These are phyloP conservation scores for Bovichtus variegatus DNA, from an alignment of 2,797 vertebrate genomes.

Conservation along the genomic window DNA sequence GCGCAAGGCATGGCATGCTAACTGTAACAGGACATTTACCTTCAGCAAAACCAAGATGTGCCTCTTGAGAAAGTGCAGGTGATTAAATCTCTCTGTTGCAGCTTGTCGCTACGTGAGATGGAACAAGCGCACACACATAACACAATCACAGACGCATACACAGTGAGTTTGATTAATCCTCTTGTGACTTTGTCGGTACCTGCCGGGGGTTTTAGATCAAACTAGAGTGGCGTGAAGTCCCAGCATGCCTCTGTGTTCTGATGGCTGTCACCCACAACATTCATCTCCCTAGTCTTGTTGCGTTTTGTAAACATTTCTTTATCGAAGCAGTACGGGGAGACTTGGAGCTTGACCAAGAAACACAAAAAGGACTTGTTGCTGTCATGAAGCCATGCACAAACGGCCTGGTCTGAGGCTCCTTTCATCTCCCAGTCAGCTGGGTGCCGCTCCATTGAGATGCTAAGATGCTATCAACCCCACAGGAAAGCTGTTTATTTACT, in stretches of 20 bases:
- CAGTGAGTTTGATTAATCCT: slow-evolving; percentile 55
- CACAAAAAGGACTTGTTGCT: slow-evolving; percentile 62
- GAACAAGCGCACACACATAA: slow-evolving; percentile 42
- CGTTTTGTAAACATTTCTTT: slow-evolving; percentile 67
- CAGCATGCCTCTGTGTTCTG: slow-evolving; percentile 54
- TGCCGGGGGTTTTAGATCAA: slow-evolving; percentile 39
- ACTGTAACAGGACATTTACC: slow-evolving; percentile 46
- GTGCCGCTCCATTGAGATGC: slow-evolving; percentile 57
- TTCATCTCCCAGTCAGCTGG: slow-evolving; percentile 76
- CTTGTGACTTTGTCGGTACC: slow-evolving; percentile 42
- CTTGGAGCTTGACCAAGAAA: slow-evolving; percentile 61
- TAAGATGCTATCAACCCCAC: slow-evolving; percentile 66
- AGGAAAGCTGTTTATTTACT: slow-evolving; percentile 77
- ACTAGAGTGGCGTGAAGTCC: slow-evolving; percentile 47
- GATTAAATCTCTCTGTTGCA: slow-evolving; percentile 56
- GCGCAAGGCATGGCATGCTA: slow-evolving; percentile 47
- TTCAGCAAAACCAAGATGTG: slow-evolving; percentile 26
- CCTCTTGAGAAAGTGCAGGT: slow-evolving; percentile 61
- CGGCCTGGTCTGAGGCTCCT: slow-evolving; percentile 41
- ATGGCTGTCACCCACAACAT: slow-evolving; percentile 57
- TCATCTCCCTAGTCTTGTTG: slow-evolving; percentile 58
- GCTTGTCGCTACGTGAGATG: slow-evolving; percentile 38
- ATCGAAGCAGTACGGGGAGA: slow-evolving; percentile 44
- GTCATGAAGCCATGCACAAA: slow-evolving; percentile 69
- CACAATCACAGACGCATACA: slow-evolving; percentile 21